Base-by-base conservation (phyloP, 2,797 vertebrate species). In the Parauchenoglanis ngamensis region DNA sequence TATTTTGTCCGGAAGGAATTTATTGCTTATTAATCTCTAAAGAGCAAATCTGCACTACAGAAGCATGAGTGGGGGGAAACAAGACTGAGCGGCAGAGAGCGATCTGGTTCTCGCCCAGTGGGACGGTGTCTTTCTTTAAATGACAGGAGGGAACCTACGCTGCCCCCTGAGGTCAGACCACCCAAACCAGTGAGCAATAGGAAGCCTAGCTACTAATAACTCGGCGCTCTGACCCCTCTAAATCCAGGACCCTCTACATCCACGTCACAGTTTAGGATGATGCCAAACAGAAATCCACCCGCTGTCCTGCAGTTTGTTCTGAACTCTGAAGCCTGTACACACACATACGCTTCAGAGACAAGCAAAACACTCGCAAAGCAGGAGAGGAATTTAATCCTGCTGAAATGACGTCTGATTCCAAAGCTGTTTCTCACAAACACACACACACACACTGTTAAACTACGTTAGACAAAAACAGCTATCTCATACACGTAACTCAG, bases 181-280 rank as follows among this genome's bases (percentile, higher is more conserved):
- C 88, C 85, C 88, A 88, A 84, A 89, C 86, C 81, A 83, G 86
- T 76, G 70, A 76, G 87, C 78, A 90, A 88, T 88, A n/a, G 25
- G 25, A 52, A 25, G 25, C 72, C 44, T n/a, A n/a, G 72, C 12
- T 52, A 15, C 23, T 75, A 75, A 75, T 46, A n/a, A 75, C 25
- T 75, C 72, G 15, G 73, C 91, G 31, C 61, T 46, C 56, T 49
- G 73, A 81, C 72, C 61, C 79, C 35, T 31, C 85, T 49, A 67
- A 70, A 84, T 23, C 82, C 85, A 44, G 35, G 35, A 75, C 23
- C 40, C 35, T 46, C 70, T 46, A 46, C 70, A 73, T 25, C 52
- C 54, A 54, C 21, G 35, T 79, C 57, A 68, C 31, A 73, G 68
- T 59, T 85, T 56, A 59, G 81, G 25, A 46, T 25, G 4, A 12